Evolutionary conservation across 2,888 invertebrate genomes (phyloP).

Genomic region (Myopa testacea): DNA sequence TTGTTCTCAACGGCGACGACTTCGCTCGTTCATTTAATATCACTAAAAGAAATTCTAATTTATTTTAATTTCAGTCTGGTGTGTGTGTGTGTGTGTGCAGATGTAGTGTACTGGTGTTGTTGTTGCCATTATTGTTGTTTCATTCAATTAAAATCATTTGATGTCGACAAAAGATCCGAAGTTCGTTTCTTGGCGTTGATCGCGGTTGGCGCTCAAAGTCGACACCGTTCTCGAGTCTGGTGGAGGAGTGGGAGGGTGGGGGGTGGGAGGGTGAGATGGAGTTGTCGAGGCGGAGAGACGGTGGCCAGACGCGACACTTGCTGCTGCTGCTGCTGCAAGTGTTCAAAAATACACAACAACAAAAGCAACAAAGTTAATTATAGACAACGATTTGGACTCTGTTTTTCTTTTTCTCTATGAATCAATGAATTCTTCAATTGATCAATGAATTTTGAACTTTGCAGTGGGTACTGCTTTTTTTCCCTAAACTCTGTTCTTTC

Average conservation of each 20-base stretch:
- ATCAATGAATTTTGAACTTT: too few species aligned
- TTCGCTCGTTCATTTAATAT: slow-evolving; percentile 8
- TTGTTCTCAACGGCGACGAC: neutral
- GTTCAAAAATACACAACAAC: neutral
- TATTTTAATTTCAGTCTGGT: too few species aligned
- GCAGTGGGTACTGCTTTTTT: too few species aligned
- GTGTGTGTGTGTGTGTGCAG: neutral
- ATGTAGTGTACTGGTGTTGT: neutral
- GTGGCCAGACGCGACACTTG: neutral
- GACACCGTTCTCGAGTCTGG: too few species aligned
- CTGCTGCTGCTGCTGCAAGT: neutral
- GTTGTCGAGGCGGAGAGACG: neutral
- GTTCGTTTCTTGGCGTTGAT: slow-evolving; percentile 9
- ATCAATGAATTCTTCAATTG: too few species aligned
- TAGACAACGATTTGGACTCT: too few species aligned
- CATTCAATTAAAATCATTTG: slow-evolving; percentile 9
- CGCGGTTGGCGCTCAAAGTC: neutral
- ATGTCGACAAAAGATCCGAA: slow-evolving; percentile 19
- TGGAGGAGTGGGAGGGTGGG: too few species aligned
- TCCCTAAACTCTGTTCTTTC: too few species aligned
- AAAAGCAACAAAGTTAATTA: too few species aligned
- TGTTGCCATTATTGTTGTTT: neutral
- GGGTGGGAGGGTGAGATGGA: too few species aligned
- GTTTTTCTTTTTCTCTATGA: too few species aligned
- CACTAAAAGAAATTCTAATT: too few species aligned